Evolutionary conservation across 1,140 invertebrate species (phyloP), one percentile per base, ranked within the genome.

Genomic region (Pseudoatta argentina): DNA sequence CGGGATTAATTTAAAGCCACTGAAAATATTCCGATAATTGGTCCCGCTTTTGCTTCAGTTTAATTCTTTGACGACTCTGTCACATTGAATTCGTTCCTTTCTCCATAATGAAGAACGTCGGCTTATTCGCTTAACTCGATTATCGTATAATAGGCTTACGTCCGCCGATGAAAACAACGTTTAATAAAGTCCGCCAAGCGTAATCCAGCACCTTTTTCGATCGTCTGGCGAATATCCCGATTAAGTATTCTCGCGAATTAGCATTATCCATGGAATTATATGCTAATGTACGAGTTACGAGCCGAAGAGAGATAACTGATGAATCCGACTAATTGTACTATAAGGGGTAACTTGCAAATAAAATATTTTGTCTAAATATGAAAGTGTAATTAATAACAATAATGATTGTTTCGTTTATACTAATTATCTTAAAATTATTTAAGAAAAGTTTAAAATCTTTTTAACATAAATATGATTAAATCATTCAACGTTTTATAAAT

Each of bases 181-280:
- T 79, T 86, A 78, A 81, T 78, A 86, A 79, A 77, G 64, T 81
- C 76, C 27, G 53, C 53, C 5, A 2, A 78, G 18, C 24, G 18
- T 86, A 78, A 79, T 81, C 39, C 76, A 44, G 48, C 39, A 30
- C 34, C 27, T 69, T 79, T 75, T 71, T 81, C 53, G 76, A 86
- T 86, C 39, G 48, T 69, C 39, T 21, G 75, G 53, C 69, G 86
- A 86, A 89, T 86, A 87, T 89, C 39, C 34, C 83, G 83, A 86
- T 86, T 78, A 85, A 87, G 53, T 63, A 90, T 79, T 89, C 69
- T 30, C 82, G 67, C 12, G 86, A 88, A 91, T 92, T 92, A 89
- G 66, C 88, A 91, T 92, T 73, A 75, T 75, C 89, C 85, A 87
- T 73, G 63, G 89, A 91, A 90, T 90, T 87, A 90, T 88, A 86